phyloP scores from a whole-genome alignment of 2,797 vertebrate species.

The Poecile montanus region DNA sequence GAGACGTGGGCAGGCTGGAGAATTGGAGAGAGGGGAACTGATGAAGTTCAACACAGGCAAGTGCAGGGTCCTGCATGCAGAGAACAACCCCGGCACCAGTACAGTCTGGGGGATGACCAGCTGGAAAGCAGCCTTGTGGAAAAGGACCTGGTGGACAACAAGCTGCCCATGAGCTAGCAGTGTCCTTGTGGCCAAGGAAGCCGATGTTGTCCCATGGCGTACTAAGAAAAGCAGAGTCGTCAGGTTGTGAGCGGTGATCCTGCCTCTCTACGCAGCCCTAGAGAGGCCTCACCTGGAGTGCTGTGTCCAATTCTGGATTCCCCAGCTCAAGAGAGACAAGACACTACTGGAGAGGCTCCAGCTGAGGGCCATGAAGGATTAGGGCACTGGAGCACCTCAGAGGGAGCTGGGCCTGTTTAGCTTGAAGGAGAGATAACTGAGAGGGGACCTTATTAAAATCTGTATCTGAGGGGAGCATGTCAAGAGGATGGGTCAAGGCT shows the following conservation, averaged over 20 bases:
- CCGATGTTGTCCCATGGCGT: rapidly evolving
- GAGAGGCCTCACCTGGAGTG: neutral
- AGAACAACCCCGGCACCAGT: neutral
- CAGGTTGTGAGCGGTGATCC: rapidly evolving
- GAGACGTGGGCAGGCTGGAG: neutral
- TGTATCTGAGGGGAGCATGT: neutral
- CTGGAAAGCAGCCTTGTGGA: neutral
- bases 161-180: neutral
- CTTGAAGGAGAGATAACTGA: neutral
- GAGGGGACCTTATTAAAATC: neutral
- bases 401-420: neutral
- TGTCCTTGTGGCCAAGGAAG: neutral
- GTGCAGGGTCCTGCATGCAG: neutral
- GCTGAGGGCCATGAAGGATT: neutral
- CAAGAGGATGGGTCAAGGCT: neutral
- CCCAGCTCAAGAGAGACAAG: neutral
- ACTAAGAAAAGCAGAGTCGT: neutral
- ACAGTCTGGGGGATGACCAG: neutral
- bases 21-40: neutral
- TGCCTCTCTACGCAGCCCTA: neutral
- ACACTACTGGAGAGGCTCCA: neutral
- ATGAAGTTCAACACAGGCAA: neutral
- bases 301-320: neutral
- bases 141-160: neutral
- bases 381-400: neutral